These are phyloP conservation scores for Oxyteleia sp. DNA, from an alignment of 2,888 invertebrate species.

Conservation along the genomic window DNA sequence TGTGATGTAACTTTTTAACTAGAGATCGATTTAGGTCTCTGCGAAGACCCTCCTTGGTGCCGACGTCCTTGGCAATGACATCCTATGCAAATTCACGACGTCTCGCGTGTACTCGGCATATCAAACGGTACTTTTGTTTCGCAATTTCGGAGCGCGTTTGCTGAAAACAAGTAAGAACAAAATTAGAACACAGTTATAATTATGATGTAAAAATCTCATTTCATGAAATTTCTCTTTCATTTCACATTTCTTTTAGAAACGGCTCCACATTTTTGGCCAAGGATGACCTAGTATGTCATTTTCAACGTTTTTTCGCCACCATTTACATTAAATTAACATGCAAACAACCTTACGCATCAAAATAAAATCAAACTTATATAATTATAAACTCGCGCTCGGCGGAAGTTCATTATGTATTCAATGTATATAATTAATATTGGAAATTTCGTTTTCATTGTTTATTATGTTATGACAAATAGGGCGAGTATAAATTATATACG, in stretches of 20 bases:
- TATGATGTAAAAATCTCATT: slow-evolving; percentile 40
- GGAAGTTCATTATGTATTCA: slow-evolving; percentile 13
- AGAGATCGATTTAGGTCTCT: slow-evolving; percentile 28
- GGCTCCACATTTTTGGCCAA: slow-evolving; percentile 46
- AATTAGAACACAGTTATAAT: slow-evolving; percentile 21
- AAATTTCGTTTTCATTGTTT: slow-evolving; percentile 16
- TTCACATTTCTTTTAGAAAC: slow-evolving; percentile 44
- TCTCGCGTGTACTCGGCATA: neutral
- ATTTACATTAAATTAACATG: slow-evolving; percentile 22
- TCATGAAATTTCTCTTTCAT: slow-evolving; percentile 47
- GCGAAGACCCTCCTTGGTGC: slow-evolving; percentile 28
- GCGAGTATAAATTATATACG: neutral
- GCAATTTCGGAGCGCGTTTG: neutral
- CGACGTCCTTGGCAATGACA: slow-evolving; percentile 58
- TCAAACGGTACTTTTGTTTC: neutral
- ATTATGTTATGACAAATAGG: slow-evolving; percentile 8
- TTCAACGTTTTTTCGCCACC: slow-evolving; percentile 13
- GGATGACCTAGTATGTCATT: slow-evolving; percentile 38
- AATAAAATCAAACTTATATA: slow-evolving; percentile 14
- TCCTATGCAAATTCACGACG: slow-evolving; percentile 31
- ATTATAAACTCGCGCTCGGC: neutral
- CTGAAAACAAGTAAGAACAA: neutral
- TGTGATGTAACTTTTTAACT: slow-evolving; percentile 42
- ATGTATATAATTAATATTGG: slow-evolving; percentile 6
- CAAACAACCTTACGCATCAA: slow-evolving; percentile 4